A percentile compares a stretch with the other conserved stretches of the same genome.
Evolutionary conservation across 1,140 invertebrate species (phyloP).

Genomic region (Drosophila virilis): DNA sequence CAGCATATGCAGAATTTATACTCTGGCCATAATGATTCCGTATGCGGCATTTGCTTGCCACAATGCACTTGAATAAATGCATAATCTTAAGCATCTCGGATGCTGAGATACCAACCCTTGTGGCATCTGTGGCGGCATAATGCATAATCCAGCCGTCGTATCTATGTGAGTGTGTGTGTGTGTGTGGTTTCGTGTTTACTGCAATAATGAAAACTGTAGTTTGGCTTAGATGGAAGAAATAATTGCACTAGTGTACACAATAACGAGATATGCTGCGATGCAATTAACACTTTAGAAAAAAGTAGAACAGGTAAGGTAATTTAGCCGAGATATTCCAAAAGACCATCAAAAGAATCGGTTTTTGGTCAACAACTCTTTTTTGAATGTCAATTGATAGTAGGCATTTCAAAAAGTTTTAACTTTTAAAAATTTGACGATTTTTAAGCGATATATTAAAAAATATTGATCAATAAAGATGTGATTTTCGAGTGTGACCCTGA

Average conservation of each 20-base stretch:
- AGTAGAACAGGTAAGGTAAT: too few relatives aligned
- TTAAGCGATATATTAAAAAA: too few relatives aligned
- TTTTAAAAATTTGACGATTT: too few relatives aligned
- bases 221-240: background rate
- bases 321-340: too few relatives aligned
- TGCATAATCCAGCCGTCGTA: conserved; percentile 24
- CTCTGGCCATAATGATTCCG: conserved; percentile 27
- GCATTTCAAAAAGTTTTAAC: too few relatives aligned
- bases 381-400: too few relatives aligned
- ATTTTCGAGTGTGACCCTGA: too few relatives aligned
- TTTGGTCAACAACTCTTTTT: too few relatives aligned
- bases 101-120: background rate
- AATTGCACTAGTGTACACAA: conserved; percentile 1
- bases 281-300: background rate
- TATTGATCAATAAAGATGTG: too few relatives aligned
- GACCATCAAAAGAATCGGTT: too few relatives aligned
- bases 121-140: conserved; percentile 37
- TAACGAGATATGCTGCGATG: background rate
- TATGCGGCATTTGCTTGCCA: conserved; percentile 42
- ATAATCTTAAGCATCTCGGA: conserved; percentile 45
- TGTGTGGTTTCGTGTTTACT: conserved; percentile 8
- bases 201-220: conserved; percentile 20
- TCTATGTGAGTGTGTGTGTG: background rate
- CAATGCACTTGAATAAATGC: conserved; percentile 66
- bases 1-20: conserved; percentile 22